phyloP scores from a whole-genome alignment of 2,888 invertebrate genomes.

The Coelogynopora nodosa region DNA sequence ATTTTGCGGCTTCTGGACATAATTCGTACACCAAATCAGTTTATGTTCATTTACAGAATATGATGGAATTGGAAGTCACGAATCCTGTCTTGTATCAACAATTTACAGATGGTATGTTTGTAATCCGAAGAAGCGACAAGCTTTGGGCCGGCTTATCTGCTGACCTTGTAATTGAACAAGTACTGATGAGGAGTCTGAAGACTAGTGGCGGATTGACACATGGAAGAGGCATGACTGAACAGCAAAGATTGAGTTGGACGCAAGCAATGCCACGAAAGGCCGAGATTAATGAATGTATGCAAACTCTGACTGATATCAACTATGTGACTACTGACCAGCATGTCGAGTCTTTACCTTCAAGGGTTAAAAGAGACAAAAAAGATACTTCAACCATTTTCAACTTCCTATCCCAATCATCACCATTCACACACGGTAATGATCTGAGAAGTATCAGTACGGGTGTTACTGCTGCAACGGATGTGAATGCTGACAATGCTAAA shows the following conservation, averaged over 20 bases:
- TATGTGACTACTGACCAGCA: constrained; percentile 47
- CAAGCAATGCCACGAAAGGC: background rate
- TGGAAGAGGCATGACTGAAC: background rate
- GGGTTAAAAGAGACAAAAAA: background rate
- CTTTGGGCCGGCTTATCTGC: background rate
- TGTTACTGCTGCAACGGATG: constrained; percentile 46
- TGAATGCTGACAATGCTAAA: constrained; percentile 49
- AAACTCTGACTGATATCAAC: constrained; percentile 32
- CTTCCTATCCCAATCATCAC: background rate
- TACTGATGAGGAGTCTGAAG: constrained; percentile 1
- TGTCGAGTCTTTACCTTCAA: background rate
- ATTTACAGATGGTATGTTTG: background rate
- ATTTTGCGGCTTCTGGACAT: constrained; percentile 50
- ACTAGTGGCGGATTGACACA: background rate
- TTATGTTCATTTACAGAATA: constrained; percentile 50
- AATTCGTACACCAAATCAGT: constrained; percentile 50
- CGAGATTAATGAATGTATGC: constrained; percentile 46
- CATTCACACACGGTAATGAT: background rate
- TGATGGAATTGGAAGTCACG: constrained; percentile 49
- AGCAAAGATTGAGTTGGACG: background rate
- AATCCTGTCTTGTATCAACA: constrained; percentile 48
- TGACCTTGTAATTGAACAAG: constrained; percentile 6
- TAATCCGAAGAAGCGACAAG: constrained; percentile 3
- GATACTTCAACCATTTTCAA: background rate
- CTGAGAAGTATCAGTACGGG: constrained; percentile 50